Percentiles rank a stretch among this genome's conserved stretches.
Conservation (phyloP, 2,797 vertebrate genomes). For the Ctenosaura bakeri region DNA sequence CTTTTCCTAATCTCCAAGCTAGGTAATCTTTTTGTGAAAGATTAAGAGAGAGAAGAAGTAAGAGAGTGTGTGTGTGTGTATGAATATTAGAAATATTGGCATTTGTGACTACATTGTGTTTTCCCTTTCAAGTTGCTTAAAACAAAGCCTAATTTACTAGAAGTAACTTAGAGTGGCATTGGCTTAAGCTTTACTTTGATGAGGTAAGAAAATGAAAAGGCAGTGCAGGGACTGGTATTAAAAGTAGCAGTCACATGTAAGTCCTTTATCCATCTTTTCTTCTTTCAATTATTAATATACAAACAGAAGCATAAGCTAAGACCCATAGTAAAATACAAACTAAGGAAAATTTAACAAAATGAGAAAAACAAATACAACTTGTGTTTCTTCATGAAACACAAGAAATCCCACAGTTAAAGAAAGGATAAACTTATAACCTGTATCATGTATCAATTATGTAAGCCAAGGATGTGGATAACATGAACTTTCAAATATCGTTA, state of each 20-base stretch:
- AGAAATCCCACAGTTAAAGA: too few relatives aligned
- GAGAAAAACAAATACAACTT: background rate
- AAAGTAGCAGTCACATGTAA: too few relatives aligned
- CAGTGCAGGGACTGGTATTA: background rate
- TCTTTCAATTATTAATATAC: background rate
- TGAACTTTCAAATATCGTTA: too few relatives aligned
- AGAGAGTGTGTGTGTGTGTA: background rate
- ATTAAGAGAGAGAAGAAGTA: too few relatives aligned
- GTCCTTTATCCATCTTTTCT: background rate
- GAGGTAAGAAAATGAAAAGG: background rate
- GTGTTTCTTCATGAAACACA: too few relatives aligned
- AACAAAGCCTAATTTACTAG: conserved; percentile 1
- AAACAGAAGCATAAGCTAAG: background rate
- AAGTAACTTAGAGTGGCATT: background rate
- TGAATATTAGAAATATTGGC: background rate
- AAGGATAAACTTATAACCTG: too few relatives aligned
- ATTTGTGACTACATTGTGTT: background rate
- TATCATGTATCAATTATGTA: too few relatives aligned
- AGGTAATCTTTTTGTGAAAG: background rate
- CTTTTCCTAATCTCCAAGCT: background rate
- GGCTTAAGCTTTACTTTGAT: background rate
- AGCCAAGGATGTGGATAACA: too few relatives aligned
- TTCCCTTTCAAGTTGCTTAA: background rate
- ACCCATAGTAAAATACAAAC: background rate
- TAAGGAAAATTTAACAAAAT: background rate